Evolutionary conservation across 2,797 vertebrate species (phyloP), one percentile per base, ranked within the genome.

Genomic region (Tenualosa ilisha): DNA sequence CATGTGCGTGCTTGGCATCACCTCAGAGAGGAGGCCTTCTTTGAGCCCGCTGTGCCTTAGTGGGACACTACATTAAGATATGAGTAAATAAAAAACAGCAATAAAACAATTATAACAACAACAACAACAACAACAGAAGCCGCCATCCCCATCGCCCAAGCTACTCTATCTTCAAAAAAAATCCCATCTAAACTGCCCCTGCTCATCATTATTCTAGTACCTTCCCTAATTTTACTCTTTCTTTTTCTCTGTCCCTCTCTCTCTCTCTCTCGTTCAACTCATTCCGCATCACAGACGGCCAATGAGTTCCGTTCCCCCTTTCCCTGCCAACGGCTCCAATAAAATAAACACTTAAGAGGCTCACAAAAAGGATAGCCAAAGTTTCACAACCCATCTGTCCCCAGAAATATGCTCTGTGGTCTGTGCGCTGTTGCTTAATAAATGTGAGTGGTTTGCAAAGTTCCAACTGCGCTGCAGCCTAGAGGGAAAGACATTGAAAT

Each of bases 361-460:
- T 79, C 40, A n/a, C 37, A 79, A 79, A 79, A 46, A 79, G 37
- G 26, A 43, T 79, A 79, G 72, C 72, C 72, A 79, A 17, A 79
- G 72, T 79, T 79, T 79, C 72, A 79, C 72, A 79, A 22, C 72
- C 72, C 72, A 79, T 79, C 72, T 79, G 72, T 79, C 72, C 72
- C 40, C 72, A 43, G 72, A 46, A 79, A 79, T 79, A 79, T 46
- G 72, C 65, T 72, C 26, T 79, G 72, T 37, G 37, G 37, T 79
- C 37, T 9, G 72, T 6, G 17, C 3, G 13, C 17, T 20, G 40
- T 22, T 79, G 72, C 72, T 79, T 22, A 9, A 22, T 79, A 79
- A 79, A 79, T 22, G 40, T 17, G 72, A 46, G 37, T 46, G 37
- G 72, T 40, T 46, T 20, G 6, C 37, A 22, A 20, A 79, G 72